These are phyloP conservation scores for Eristalinus sepulchralis DNA, from an alignment of 2,888 invertebrate genomes.

Conservation along the genomic window DNA sequence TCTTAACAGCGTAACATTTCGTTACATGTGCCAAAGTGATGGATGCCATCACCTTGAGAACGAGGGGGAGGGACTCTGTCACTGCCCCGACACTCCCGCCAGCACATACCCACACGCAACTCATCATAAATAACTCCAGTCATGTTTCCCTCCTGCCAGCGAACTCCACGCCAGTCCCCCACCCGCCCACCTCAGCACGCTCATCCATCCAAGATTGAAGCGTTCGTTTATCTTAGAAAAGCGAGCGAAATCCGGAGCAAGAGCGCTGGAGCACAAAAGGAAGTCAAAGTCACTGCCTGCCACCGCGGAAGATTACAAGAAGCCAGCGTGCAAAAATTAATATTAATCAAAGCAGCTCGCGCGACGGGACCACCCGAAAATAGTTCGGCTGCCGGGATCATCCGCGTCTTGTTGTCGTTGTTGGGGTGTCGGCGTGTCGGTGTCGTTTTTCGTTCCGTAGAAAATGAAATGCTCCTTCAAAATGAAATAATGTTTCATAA, in stretches of 20 bases:
- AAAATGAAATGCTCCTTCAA: constrained; percentile 38
- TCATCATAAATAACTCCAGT: constrained; percentile 64
- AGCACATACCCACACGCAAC: constrained; percentile 30
- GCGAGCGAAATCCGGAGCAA: background rate
- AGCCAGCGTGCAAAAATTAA: constrained; percentile 68
- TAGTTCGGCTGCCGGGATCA: constrained; percentile 53
- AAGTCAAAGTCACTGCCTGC: constrained; percentile 66
- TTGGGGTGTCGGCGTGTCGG: background rate
- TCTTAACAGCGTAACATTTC: constrained; percentile 57
- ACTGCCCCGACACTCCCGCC: background rate
- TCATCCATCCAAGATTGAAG: constrained; percentile 41
- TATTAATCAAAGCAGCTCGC: constrained; percentile 69
- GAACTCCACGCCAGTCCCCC: background rate
- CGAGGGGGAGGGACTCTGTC: constrained; percentile 13
- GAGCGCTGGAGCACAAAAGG: constrained; percentile 52
- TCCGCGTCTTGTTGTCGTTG: constrained; percentile 4
- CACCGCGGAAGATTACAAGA: constrained; percentile 62
- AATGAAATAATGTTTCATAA: constrained; percentile 69
- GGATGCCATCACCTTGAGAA: constrained; percentile 60
- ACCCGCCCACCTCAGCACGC: too few relatives aligned
- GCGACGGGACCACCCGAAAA: constrained; percentile 70
- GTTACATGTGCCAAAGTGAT: constrained; percentile 68
- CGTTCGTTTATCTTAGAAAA: constrained; percentile 60
- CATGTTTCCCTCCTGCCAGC: constrained; percentile 13
- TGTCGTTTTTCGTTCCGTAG: constrained; percentile 23